Percentiles rank a stretch among this genome's conserved stretches.
These are phyloP conservation scores for Neria commutata DNA, from an alignment of 2,888 invertebrate genomes.

Conservation along the genomic window DNA sequence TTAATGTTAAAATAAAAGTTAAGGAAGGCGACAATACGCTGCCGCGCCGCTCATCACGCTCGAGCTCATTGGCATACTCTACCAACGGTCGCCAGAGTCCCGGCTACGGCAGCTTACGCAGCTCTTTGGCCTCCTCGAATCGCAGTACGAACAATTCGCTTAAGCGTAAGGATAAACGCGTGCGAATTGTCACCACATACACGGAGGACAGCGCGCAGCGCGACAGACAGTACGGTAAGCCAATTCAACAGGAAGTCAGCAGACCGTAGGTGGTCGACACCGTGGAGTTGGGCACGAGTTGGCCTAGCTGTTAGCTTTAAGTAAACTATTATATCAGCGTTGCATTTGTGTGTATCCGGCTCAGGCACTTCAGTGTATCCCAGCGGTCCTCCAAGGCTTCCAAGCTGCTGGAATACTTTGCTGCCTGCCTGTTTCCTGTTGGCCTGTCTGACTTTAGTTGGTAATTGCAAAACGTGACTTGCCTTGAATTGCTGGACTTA, in stretches of 20 bases:
- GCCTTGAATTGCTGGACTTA: conserved; percentile 32
- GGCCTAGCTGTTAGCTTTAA: too few species aligned
- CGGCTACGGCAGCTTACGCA: conserved; percentile 54
- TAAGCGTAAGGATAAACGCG: conserved; percentile 59
- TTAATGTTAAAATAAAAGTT: conserved; percentile 62
- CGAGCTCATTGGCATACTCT: conserved; percentile 11
- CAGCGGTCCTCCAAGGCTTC: too few species aligned
- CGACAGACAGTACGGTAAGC: conserved; percentile 42
- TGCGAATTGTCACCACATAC: conserved; percentile 60
- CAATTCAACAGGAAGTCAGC: background rate
- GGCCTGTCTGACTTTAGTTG: conserved; percentile 27
- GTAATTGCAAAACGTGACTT: conserved; percentile 46
- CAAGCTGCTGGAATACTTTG: too few species aligned
- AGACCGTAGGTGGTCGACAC: too few species aligned
- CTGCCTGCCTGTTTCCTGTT: background rate
- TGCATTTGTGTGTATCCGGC: too few species aligned
- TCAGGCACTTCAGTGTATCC: too few species aligned
- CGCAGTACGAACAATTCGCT: conserved; percentile 56
- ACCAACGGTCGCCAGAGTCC: conserved; percentile 53
- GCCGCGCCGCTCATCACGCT: conserved; percentile 46
- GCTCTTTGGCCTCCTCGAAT: conserved; percentile 58
- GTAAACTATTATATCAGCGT: too few species aligned
- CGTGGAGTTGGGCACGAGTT: background rate
- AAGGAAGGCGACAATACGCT: conserved; percentile 61
- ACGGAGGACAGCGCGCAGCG: conserved; percentile 11